Base-by-base conservation (phyloP, 2,888 invertebrate genomes). In the Coronaproctus castanopsis region DNA sequence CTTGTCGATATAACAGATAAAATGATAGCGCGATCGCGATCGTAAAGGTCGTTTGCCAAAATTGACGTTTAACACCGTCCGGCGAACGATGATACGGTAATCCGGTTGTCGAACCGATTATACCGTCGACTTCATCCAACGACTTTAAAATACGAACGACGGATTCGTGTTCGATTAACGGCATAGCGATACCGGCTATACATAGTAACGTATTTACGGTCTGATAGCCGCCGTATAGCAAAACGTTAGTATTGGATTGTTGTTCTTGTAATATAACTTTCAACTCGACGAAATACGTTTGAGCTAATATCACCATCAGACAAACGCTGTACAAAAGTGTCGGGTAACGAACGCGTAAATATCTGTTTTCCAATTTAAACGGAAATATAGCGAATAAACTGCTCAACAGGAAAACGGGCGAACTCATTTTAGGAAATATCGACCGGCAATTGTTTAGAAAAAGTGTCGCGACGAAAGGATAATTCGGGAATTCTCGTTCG, bases 141-240 rank as follows among this genome's bases (percentile, higher is more conserved):
- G 5, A 14, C 36, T 36, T 5, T 36, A 36, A 36, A 36, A 36
- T 36, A 14, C 8, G 14, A 8, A 36, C 36, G n/a, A 59, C 55
- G n/a, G 57, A 54, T 1, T 59, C 52, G 24, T 57, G 50, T 5
- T 60, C 54, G 20, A 52, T 52, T 21, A 62, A 57, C 22, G 61
- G 54, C 19, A 60, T 60, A 5, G 60, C 24, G 18, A 59, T 60
- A 52, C 63, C 61, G 22, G 52, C 58, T 22, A 60, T 50, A 18
- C 53, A 54, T 2, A 63, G 22, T 24, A 54, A 24, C 50, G 57
- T 52, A 52, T 63, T 62, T 22, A 63, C 24, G 8, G 61, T 55
- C 52, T 55, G 56, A 52, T 63, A 62, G 14, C 60, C 56, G 18
- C 22, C 50, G 21, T 62, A 62, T 24, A 61, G 52, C 21, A 63